A percentile compares a stretch with the other conserved stretches of the same genome.
phyloP scores from a whole-genome alignment of 1,140 invertebrate genomes.

The Musca domestica region DNA sequence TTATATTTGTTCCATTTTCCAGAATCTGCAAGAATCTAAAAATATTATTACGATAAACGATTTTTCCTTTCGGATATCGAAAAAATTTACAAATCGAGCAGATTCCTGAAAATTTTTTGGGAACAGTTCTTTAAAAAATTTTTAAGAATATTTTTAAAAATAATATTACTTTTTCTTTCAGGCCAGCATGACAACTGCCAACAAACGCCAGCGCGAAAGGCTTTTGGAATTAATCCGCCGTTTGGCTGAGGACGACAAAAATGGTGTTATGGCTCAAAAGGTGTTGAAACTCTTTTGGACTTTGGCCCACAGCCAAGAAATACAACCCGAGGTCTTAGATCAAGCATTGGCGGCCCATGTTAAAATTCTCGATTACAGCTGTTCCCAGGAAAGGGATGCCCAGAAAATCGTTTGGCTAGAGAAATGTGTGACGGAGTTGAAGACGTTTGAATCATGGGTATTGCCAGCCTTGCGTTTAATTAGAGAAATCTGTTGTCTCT shows the following conservation, averaged over 20 bases:
- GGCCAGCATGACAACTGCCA: slow-evolving; percentile 93
- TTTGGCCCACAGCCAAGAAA: slow-evolving; percentile 92
- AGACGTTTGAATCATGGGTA: slow-evolving; percentile 82
- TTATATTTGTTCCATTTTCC: no score
- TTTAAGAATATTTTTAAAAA: no score
- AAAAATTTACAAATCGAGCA: no score
- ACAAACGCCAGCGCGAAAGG: slow-evolving; percentile 94
- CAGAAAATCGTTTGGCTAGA: slow-evolving; percentile 96
- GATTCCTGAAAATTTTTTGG: no score
- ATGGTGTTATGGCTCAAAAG: slow-evolving; percentile 98
- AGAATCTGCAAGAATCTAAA: no score
- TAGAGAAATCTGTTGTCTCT: slow-evolving; percentile 91
- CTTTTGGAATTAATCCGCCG: slow-evolving; percentile 91
- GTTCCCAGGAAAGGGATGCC: slow-evolving; percentile 91
- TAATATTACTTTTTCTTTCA: slow-evolving; percentile 47
- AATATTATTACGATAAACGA: no score
- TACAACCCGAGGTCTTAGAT: slow-evolving; percentile 96
- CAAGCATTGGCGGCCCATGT: slow-evolving; percentile 93
- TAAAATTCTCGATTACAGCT: slow-evolving; percentile 97
- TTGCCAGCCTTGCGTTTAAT: slow-evolving; percentile 94
- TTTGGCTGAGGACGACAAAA: slow-evolving; percentile 96
- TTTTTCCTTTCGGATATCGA: no score
- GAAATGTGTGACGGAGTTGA: slow-evolving; percentile 93
- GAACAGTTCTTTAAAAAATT: no score
- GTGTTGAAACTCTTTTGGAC: slow-evolving; percentile 97